Percentiles rank a stretch among this genome's conserved stretches.
phyloP scores from a whole-genome alignment of 2,888 invertebrate genomes.

The Villa cingulata region DNA sequence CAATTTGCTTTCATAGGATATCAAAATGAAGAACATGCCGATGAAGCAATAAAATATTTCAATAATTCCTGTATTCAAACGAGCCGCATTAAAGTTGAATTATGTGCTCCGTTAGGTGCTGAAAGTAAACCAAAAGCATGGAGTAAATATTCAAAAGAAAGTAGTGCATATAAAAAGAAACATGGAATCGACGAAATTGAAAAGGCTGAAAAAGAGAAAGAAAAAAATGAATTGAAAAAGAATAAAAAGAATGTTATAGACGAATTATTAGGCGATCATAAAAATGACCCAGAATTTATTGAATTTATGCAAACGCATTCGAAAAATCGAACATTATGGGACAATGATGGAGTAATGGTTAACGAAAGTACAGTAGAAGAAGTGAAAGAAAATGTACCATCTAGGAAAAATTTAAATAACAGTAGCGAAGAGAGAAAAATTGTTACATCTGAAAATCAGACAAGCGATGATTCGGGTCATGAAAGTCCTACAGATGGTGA shows the following conservation, averaged over 20 bases:
- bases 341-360: slow-evolving; percentile 38
- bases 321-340: slow-evolving; percentile 41
- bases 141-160: slow-evolving; percentile 82
- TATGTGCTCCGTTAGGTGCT: slow-evolving; percentile 53
- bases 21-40: slow-evolving; percentile 64
- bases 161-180: slow-evolving; percentile 47
- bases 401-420: neutral
- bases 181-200: slow-evolving; percentile 33
- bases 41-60: slow-evolving; percentile 61
- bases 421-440: neutral
- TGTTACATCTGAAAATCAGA: slow-evolving; percentile 18
- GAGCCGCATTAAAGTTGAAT: slow-evolving; percentile 63
- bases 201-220: slow-evolving; percentile 21
- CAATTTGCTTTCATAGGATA: slow-evolving; percentile 91
- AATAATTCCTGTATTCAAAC: slow-evolving; percentile 77
- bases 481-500: slow-evolving; percentile 30
- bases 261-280: slow-evolving; percentile 59
- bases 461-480: neutral
- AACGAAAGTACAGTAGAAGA: slow-evolving; percentile 13
- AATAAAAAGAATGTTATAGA: slow-evolving; percentile 43
- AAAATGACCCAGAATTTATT: slow-evolving; percentile 75
- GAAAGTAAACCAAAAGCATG: slow-evolving; percentile 75
- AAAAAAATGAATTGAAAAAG: slow-evolving; percentile 21
- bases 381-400: slow-evolving; percentile 6
- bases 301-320: slow-evolving; percentile 82